phyloP scores from a whole-genome alignment of 37 sponge, comb jelly and placozoan genomes.

The Ianthella basta region DNA sequence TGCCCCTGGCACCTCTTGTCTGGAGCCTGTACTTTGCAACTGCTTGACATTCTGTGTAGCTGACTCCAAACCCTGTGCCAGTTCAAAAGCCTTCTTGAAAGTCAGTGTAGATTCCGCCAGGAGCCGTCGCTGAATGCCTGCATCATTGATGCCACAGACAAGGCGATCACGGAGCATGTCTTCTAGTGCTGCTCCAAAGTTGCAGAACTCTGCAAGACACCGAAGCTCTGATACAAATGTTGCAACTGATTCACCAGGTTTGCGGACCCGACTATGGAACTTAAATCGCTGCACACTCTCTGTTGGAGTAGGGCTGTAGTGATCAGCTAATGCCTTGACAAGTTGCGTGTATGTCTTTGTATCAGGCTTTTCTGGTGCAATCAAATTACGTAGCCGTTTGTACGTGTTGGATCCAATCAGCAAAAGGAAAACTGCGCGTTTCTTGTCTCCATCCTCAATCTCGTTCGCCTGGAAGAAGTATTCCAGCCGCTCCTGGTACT shows the following conservation, averaged over 20 bases:
- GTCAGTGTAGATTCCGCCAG: background rate
- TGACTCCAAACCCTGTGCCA: background rate
- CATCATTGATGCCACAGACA: constrained; percentile 5
- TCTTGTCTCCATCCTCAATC: constrained; percentile 1
- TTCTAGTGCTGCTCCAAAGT: background rate
- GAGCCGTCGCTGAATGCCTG: background rate
- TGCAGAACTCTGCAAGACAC: background rate
- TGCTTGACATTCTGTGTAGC: background rate
- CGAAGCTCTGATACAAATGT: background rate
- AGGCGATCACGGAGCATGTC: constrained; percentile 10
- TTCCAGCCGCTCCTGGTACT: background rate
- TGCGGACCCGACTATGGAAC: constrained; percentile 9
- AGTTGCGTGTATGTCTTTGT: background rate
- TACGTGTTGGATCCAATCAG: background rate
- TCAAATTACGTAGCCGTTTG: background rate
- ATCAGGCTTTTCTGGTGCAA: constrained; percentile 15
- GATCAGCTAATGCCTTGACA: background rate
- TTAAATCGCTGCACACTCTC: constrained; percentile 3
- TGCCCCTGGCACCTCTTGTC: background rate
- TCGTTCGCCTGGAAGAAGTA: background rate
- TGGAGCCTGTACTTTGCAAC: background rate
- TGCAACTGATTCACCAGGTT: constrained; percentile 1
- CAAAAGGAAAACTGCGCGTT: background rate
- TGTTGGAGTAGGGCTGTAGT: background rate
- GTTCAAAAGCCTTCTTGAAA: background rate